phyloP scores from a whole-genome alignment of 1,140 invertebrate genomes.

The Orius insidiosus region DNA sequence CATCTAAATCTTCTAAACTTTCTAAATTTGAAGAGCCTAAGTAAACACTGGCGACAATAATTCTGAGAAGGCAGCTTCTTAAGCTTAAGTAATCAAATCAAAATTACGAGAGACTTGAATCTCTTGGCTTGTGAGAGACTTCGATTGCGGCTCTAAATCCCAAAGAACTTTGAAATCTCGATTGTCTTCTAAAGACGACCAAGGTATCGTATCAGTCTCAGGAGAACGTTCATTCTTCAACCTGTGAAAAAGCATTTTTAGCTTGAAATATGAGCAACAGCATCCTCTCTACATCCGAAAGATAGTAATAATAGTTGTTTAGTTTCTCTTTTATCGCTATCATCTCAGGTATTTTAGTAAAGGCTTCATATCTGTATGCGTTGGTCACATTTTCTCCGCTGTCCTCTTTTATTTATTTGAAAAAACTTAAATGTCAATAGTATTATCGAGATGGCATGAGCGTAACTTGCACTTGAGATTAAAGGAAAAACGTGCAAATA shows the following conservation, averaged over 20 bases:
- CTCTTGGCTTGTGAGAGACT: conserved; percentile 10
- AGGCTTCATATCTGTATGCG: conserved; percentile 86
- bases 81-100: conserved; percentile 15
- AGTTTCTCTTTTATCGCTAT: conserved; percentile 65
- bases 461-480: conserved; percentile 43
- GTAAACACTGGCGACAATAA: conserved; percentile 5
- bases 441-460: conserved; percentile 41
- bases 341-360: conserved; percentile 81
- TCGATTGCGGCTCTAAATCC: conserved; percentile 14
- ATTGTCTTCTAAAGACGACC: conserved; percentile 36
- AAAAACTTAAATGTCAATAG: conserved; percentile 69
- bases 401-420: conserved; percentile 69
- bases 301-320: conserved; percentile 64
- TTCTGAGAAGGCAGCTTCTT: conserved; percentile 13
- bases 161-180: conserved; percentile 32
- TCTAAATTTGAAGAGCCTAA: not conserved
- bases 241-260: conserved; percentile 23
- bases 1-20: not conserved
- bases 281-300: conserved; percentile 58
- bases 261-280: conserved; percentile 52
- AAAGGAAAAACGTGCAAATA: conserved; percentile 62
- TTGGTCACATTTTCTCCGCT: conserved; percentile 79
- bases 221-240: conserved; percentile 24
- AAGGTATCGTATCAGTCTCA: conserved; percentile 32
- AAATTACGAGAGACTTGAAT: conserved; percentile 14